Percentiles rank a stretch among this genome's conserved stretches.
These are phyloP conservation scores for Nipponia nippon DNA, from an alignment of 2,113 vertebrate genomes.

Conservation along the genomic window DNA sequence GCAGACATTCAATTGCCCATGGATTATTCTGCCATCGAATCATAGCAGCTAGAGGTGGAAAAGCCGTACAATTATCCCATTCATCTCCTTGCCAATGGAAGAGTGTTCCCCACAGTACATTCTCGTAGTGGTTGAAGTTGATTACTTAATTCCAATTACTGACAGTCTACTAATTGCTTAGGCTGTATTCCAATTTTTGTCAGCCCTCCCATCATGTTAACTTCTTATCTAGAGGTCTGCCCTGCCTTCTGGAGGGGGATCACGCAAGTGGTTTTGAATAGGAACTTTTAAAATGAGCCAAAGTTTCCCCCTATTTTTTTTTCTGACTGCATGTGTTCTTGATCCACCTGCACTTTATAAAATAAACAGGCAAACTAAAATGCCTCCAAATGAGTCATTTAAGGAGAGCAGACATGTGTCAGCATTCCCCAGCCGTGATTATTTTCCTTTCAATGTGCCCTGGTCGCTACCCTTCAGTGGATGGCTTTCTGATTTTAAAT, in stretches of 20 bases:
- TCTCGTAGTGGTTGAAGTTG: slow-evolving; percentile 14
- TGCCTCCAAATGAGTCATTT: neutral
- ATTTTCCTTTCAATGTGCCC: neutral
- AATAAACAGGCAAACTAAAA: neutral
- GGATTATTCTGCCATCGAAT: slow-evolving; percentile 13
- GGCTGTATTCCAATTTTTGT: slow-evolving; percentile 53
- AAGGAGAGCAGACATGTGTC: neutral
- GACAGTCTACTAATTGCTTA: slow-evolving; percentile 56
- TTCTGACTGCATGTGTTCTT: neutral
- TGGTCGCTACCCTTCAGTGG: neutral
- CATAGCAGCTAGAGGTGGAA: slow-evolving; percentile 2
- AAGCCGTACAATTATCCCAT: slow-evolving; percentile 23
- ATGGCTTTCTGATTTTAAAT: neutral
- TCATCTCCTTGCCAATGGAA: slow-evolving; percentile 39
- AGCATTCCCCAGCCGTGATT: neutral
- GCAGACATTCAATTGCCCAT: neutral
- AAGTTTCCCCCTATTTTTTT: neutral
- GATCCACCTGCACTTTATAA: neutral
- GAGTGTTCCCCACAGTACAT: slow-evolving; percentile 15
- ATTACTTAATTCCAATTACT: slow-evolving; percentile 61
- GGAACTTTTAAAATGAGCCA: neutral
- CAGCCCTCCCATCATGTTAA: slow-evolving; percentile 20
- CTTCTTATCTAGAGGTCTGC: slow-evolving; percentile 6
- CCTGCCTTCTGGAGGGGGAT: slow-evolving; percentile 9
- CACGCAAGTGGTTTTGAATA: neutral